Percentiles rank a stretch among this genome's conserved stretches.
phyloP scores from a whole-genome alignment of 1,140 invertebrate species.

The Cydia strobilella region DNA sequence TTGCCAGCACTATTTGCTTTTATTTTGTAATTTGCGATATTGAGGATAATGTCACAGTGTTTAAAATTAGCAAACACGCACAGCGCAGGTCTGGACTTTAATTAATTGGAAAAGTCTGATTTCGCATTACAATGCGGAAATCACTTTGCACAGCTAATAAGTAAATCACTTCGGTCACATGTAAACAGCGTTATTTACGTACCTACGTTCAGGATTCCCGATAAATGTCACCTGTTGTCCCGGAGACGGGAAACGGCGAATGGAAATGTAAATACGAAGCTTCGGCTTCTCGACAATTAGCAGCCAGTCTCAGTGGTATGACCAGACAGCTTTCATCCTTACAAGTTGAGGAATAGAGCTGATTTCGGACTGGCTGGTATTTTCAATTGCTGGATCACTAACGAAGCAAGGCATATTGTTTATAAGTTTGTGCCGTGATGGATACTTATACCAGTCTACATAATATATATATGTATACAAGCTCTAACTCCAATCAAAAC shows the following conservation, averaged over 20 bases:
- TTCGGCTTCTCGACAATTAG: not conserved
- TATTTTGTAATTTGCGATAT: too few relatives aligned
- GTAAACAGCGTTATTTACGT: not conserved
- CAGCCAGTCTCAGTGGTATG: not conserved
- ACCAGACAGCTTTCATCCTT: not conserved
- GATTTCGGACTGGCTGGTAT: not conserved
- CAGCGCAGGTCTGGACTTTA: too few relatives aligned
- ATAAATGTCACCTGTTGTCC: constrained; percentile 12
- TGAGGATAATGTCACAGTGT: too few relatives aligned
- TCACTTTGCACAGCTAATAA: not conserved
- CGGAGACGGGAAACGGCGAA: not conserved
- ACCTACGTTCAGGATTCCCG: not conserved
- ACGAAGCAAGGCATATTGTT: not conserved
- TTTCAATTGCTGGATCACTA: not conserved
- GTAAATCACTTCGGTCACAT: not conserved
- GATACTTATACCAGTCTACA: not conserved
- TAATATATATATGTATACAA: too few relatives aligned
- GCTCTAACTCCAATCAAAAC: too few relatives aligned
- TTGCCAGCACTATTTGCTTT: too few relatives aligned
- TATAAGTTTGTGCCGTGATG: not conserved
- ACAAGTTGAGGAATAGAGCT: not conserved
- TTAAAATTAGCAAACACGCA: too few relatives aligned
- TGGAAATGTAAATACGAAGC: constrained; percentile 6
- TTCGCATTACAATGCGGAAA: not conserved
- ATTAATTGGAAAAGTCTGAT: too few relatives aligned